A percentile compares a stretch with the other conserved stretches of the same genome.
These are phyloP conservation scores for Clavelina lepadiformis DNA, from an alignment of 23 tunicate genomes.

Conservation along the genomic window DNA sequence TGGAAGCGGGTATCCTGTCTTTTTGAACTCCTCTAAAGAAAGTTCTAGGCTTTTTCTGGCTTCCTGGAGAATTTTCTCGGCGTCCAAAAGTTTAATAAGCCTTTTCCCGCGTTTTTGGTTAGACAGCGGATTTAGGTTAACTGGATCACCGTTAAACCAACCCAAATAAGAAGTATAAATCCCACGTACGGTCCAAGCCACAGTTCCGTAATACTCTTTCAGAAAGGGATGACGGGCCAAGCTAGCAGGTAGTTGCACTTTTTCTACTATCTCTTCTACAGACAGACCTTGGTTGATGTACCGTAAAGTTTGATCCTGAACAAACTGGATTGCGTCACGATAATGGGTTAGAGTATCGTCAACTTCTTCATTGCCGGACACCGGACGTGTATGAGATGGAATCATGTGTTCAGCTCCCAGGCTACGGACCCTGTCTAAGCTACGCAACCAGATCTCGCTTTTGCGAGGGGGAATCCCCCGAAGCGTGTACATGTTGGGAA, in stretches of 20 bases:
- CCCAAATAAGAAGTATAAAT: conserved; percentile 25
- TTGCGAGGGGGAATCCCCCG: conserved; percentile 57
- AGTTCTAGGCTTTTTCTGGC: background rate
- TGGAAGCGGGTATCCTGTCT: background rate
- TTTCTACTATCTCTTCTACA: conserved; percentile 28
- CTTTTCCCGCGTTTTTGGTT: conserved; percentile 10
- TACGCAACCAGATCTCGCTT: conserved; percentile 34
- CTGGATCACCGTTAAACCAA: conserved; percentile 48
- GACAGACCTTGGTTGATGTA: conserved; percentile 7
- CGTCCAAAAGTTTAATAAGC: background rate
- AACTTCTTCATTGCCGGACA: conserved; percentile 9
- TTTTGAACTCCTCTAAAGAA: too few species aligned
- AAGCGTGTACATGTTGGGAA: conserved; percentile 74
- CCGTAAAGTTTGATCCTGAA: conserved; percentile 48
- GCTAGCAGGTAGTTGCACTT: conserved; percentile 19
- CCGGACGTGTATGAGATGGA: conserved; percentile 31
- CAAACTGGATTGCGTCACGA: conserved; percentile 49
- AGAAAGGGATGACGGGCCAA: conserved; percentile 18
- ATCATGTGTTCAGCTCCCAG: conserved; percentile 34
- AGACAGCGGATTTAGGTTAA: conserved; percentile 15
- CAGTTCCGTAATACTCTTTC: conserved; percentile 47
- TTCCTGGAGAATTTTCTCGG: background rate
- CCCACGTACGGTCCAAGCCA: conserved; percentile 45
- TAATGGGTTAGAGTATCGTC: conserved; percentile 24
- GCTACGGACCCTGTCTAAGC: conserved; percentile 23